Conservation (phyloP, 2,113 vertebrate genomes). For the Pygoscelis antarcticus region DNA sequence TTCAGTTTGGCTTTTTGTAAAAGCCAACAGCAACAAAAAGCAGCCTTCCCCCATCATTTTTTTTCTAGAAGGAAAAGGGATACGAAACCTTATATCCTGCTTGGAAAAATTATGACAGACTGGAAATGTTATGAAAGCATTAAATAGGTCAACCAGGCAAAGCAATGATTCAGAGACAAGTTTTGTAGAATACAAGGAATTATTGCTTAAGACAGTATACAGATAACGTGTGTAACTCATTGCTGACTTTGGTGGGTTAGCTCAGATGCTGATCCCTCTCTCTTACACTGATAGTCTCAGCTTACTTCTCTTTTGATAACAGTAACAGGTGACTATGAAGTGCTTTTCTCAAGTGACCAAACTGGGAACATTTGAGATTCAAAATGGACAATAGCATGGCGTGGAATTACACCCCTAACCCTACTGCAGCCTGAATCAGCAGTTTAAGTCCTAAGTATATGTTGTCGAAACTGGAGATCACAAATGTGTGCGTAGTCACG, state of each 20-base stretch:
- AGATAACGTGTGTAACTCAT: rapidly evolving
- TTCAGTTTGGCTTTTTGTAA: not conserved
- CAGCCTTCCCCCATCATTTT: not conserved
- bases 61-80: not conserved
- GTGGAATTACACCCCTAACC: not conserved
- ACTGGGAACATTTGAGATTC: not conserved
- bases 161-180: not conserved
- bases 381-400: not conserved
- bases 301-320: not conserved
- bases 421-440: not conserved
- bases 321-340: not conserved
- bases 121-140: not conserved
- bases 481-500: not conserved
- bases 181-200: not conserved
- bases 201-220: not conserved
- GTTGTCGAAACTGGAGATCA: rapidly evolving
- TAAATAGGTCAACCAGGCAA: not conserved
- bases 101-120: not conserved
- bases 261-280: not conserved
- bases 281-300: not conserved
- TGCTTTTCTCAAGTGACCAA: not conserved
- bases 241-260: not conserved
- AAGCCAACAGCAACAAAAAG: not conserved
- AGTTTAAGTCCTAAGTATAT: not conserved
- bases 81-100: not conserved